Evolutionary conservation across 2,113 vertebrate species (phyloP).

Genomic region (Psephotus haematonotus): DNA sequence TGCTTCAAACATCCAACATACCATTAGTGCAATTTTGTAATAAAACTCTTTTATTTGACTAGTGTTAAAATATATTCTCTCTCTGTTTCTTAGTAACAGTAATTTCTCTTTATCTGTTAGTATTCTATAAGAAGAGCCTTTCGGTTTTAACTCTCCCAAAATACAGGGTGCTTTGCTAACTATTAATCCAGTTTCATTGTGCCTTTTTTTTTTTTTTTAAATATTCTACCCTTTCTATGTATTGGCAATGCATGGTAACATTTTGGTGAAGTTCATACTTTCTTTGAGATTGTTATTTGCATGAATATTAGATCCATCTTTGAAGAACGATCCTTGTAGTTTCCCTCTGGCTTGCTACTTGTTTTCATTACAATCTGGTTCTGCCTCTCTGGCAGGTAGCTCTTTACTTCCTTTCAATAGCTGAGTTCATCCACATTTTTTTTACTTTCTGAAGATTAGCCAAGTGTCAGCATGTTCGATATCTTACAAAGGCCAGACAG

Average conservation of each 20-base stretch:
- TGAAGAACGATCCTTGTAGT: not conserved
- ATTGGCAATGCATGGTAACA: not conserved
- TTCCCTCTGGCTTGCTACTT: not conserved
- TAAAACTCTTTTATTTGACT: not conserved
- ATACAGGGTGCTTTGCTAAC: not conserved
- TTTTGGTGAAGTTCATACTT: not conserved
- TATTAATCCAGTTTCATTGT: not conserved
- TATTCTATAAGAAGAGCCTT: not conserved
- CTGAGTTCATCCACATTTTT: not conserved
- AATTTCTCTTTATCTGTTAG: not conserved
- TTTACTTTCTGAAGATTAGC: not conserved
- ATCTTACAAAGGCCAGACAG: not conserved
- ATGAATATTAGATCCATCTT: not conserved
- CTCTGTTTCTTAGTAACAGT: not conserved
- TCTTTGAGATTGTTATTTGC: not conserved
- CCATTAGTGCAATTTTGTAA: not conserved
- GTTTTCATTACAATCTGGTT: not conserved
- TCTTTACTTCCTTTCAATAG: not conserved
- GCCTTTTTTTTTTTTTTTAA: not conserved
- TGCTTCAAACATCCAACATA: fast-evolving
- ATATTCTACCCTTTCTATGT: not conserved
- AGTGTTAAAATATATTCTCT: not conserved
- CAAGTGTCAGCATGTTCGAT: not conserved
- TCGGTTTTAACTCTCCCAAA: not conserved
- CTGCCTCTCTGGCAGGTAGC: not conserved